phyloP scores from a whole-genome alignment of 2,797 vertebrate genomes.

The Bradypodion pumilum region DNA sequence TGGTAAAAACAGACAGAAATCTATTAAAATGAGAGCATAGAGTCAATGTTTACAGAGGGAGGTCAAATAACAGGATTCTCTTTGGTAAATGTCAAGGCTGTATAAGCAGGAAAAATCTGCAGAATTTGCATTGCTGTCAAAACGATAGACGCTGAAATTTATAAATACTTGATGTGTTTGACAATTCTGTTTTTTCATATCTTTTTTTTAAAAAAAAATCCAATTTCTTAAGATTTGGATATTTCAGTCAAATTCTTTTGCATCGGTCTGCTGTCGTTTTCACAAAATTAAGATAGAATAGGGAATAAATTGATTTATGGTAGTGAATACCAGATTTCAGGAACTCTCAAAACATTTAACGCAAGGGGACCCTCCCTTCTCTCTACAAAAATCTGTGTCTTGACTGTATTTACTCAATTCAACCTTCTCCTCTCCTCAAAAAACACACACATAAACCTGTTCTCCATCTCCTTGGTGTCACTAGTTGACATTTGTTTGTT shows the following conservation, averaged over 20 bases:
- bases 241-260: neutral
- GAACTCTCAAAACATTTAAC: no score
- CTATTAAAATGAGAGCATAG: conserved; percentile 77
- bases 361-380: no score
- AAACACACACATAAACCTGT: no score
- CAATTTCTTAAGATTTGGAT: conserved; percentile 14
- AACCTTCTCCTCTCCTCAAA: no score
- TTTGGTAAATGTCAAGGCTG: conserved; percentile 76
- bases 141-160: conserved; percentile 52
- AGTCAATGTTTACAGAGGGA: conserved; percentile 81
- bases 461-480: no score
- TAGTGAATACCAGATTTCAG: neutral
- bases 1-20: conserved; percentile 78
- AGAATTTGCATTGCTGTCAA: conserved; percentile 67
- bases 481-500: no score
- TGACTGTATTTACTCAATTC: no score
- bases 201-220: neutral
- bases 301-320: neutral
- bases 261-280: neutral
- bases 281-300: conserved; percentile 16
- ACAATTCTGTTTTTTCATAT: conserved; percentile 13
- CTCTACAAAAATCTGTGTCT: no score
- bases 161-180: conserved; percentile 60
- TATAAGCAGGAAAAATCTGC: conserved; percentile 57
- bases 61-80: conserved; percentile 79